Percentiles rank a stretch among this genome's conserved stretches.
phyloP scores from a whole-genome alignment of 2,113 vertebrate genomes.

The Sitta europaea region DNA sequence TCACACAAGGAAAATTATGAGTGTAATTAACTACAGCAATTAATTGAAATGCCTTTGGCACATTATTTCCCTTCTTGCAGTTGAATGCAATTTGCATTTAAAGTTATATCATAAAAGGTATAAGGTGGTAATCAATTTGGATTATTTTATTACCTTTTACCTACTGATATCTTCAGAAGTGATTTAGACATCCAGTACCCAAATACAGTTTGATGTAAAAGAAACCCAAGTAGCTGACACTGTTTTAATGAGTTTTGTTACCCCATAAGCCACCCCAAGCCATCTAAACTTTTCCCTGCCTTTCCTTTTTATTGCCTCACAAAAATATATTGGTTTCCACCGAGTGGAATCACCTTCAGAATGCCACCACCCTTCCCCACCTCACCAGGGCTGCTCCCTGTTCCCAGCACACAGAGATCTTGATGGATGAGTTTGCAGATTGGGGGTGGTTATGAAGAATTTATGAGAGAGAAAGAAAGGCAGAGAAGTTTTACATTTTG shows the following conservation, averaged over 20 bases:
- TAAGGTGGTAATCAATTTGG: not conserved
- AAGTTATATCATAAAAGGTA: not conserved
- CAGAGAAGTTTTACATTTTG: not conserved
- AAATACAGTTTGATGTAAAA: not conserved
- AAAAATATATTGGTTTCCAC: not conserved
- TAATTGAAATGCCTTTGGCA: conserved; percentile 32
- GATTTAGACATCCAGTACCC: not conserved
- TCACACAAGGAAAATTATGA: conserved; percentile 14
- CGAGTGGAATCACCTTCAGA: not conserved
- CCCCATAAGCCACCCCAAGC: not conserved
- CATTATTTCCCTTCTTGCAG: not conserved
- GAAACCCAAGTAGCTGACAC: not conserved
- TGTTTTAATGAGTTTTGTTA: not conserved
- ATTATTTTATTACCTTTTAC: not conserved
- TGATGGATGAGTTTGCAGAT: not conserved
- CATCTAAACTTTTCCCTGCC: not conserved
- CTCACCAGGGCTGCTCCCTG: not conserved
- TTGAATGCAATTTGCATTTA: not conserved
- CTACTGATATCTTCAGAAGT: not conserved
- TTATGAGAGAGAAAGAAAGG: not conserved
- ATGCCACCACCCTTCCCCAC: not conserved
- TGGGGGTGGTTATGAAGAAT: not conserved
- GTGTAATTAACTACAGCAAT: conserved; percentile 16
- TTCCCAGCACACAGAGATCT: conserved; percentile 21
- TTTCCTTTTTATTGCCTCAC: not conserved